Conservation (phyloP, 2,797 vertebrate genomes). For the Labroides dimidiatus region DNA sequence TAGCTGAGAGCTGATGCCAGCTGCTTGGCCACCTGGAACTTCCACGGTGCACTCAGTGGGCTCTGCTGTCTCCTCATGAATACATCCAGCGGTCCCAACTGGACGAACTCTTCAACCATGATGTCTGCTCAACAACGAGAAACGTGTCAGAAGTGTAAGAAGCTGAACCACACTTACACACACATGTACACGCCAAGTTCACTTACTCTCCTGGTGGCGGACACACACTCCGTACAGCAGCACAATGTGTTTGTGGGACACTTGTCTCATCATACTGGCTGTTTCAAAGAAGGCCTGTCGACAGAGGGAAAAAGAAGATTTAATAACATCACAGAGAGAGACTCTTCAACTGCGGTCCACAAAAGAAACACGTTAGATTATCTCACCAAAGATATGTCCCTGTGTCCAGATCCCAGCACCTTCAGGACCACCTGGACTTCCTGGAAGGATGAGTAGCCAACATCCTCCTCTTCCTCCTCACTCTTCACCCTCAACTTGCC, state of each 20-base stretch:
- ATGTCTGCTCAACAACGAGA: conserved; percentile 84
- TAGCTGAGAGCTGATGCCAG: conserved; percentile 97
- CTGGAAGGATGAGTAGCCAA: conserved; percentile 83
- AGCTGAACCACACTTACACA: background rate
- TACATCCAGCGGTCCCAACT: conserved; percentile 92
- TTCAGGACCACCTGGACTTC: conserved; percentile 96
- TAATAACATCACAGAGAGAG: background rate
- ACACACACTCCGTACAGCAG: conserved; percentile 96
- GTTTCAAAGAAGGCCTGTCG: conserved; percentile 96
- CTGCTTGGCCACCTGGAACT: conserved; percentile 98
- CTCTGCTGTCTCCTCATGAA: conserved; percentile 92
- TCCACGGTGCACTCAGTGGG: conserved; percentile 92
- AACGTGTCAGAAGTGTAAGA: background rate
- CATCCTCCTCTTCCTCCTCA: conserved; percentile 85
- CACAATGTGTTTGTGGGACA: conserved; percentile 97
- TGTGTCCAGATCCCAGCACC: conserved; percentile 94
- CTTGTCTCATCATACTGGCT: conserved; percentile 97
- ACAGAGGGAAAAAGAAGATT: conserved; percentile 22
- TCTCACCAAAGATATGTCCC: conserved; percentile 96
- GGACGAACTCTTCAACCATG: conserved; percentile 97
- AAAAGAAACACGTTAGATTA: background rate
- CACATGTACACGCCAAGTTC: background rate
- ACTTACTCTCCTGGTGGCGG: conserved; percentile 95
- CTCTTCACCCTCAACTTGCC: conserved; percentile 91
- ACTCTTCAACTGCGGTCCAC: background rate